Percentiles rank a stretch among this genome's conserved stretches.
These are phyloP conservation scores for Fratercula arctica DNA, from an alignment of 2,797 vertebrate species.

Conservation along the genomic window DNA sequence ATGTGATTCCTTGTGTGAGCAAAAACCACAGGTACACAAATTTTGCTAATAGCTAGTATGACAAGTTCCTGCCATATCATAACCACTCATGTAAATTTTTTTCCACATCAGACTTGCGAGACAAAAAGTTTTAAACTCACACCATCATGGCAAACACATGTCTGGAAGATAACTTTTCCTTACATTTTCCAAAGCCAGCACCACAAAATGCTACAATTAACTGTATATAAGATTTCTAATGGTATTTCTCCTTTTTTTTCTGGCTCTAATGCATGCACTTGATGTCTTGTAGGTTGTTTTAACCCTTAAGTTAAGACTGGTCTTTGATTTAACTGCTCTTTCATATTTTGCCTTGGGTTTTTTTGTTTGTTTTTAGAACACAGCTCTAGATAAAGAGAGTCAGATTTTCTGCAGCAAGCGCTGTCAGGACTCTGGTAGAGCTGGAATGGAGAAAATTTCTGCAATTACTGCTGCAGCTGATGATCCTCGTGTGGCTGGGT, in stretches of 20 bases:
- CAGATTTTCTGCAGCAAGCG: conserved; percentile 83
- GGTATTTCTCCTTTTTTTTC: conserved; percentile 75
- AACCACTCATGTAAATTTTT: not conserved
- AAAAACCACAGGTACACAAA: not conserved
- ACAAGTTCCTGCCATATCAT: not conserved
- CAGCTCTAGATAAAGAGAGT: conserved; percentile 95
- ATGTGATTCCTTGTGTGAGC: not conserved
- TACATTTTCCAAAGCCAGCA: not conserved
- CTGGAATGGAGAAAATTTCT: conserved; percentile 47
- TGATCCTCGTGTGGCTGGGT: conserved; percentile 45
- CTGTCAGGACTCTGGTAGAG: conserved; percentile 64
- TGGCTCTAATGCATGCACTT: conserved; percentile 71
- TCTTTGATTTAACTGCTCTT: not conserved
- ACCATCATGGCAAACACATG: not conserved
- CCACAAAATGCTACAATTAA: not conserved
- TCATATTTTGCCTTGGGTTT: conserved; percentile 27
- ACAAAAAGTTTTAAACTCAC: not conserved
- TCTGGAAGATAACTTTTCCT: not conserved
- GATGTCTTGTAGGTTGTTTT: conserved; percentile 7
- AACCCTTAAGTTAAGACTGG: not conserved
- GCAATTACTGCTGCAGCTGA: conserved; percentile 68
- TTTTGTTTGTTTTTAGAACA: conserved; percentile 83
- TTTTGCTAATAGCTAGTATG: not conserved
- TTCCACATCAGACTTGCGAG: conserved; percentile 55
- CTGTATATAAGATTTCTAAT: not conserved